Evolutionary conservation across 1,140 invertebrate species (phyloP), one percentile per base, ranked within the genome.

Genomic region (Bombus impatiens): DNA sequence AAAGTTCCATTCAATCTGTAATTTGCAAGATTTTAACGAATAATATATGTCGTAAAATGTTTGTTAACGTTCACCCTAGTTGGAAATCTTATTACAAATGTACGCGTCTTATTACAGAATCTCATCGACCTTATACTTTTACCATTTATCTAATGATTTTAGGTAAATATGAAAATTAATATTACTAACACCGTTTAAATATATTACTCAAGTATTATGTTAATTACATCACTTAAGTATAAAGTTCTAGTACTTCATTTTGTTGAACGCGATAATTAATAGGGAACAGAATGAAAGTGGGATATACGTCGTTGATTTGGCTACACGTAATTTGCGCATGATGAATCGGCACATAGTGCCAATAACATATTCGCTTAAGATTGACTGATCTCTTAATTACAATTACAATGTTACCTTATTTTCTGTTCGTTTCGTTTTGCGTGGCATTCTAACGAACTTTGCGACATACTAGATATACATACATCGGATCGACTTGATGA

Each of bases 401-500:
- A 67, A 32, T 13, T 67, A 67, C 15, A 32, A 32, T 67, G n/a
- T 67, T 67, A 67, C 1, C 15, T 67, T 67, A 32, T 67, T 18
- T 53, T 75, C 8, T 53, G 35, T 53, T 53, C 35, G 1, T n/a
- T 77, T 28, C 18, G 9, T 77, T 59, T 28, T 42, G 62, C 28
- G 32, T 37, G 40, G n/a, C 65, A 59, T 68, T 53, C 5, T n/a
- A 68, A 70, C 40, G 1, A 65, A 77, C 44, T 78, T 42, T 82
- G 37, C 12, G 37, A 80, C 25, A 81, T 37, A 87, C 47, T 82
- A 75, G 65, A 78, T 71, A 85, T 68, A 76, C 44, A 82, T 62
- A 72, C 37, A 78, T 57, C 18, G 40, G 78, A 72, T 77, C 68
- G 70, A 70, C 68, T 76, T 82, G 86, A 83, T 86, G 76, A 79